Evolutionary conservation across 2,113 vertebrate genomes (phyloP).

Genomic region (Xyrauchen texanus): DNA sequence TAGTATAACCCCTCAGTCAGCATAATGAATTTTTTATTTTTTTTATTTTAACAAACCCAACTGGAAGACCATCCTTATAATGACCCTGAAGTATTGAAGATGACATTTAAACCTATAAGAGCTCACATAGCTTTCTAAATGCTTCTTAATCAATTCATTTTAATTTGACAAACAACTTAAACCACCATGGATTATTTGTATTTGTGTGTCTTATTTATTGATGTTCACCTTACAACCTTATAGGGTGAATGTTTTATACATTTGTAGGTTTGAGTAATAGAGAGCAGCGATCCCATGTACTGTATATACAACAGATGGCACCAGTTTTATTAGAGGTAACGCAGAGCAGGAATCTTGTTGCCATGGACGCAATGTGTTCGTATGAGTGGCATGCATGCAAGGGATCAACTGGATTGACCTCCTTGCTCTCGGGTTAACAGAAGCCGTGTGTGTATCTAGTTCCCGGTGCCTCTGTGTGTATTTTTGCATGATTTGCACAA

Average conservation of each 20-base stretch:
- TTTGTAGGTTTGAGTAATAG: conserved; percentile 11
- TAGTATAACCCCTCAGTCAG: no score
- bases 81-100: no score
- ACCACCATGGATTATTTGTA: no score
- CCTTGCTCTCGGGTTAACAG: conserved; percentile 77
- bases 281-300: background rate
- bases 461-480: conserved; percentile 19
- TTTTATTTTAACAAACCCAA: no score
- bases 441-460: conserved; percentile 63
- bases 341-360: conserved; percentile 67
- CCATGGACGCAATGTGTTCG: conserved; percentile 69
- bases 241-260: background rate
- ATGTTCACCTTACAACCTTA: no score
- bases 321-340: conserved; percentile 72
- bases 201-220: no score
- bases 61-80: no score
- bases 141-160: no score
- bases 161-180: no score
- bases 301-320: conserved; percentile 53
- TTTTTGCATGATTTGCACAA: conserved; percentile 33
- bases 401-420: conserved; percentile 76
- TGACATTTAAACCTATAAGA: no score
- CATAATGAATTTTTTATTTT: no score
- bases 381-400: conserved; percentile 73
- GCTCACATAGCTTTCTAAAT: no score